Base-by-base conservation (phyloP, 1,140 invertebrate species). In the Hormaphis cornu region DNA sequence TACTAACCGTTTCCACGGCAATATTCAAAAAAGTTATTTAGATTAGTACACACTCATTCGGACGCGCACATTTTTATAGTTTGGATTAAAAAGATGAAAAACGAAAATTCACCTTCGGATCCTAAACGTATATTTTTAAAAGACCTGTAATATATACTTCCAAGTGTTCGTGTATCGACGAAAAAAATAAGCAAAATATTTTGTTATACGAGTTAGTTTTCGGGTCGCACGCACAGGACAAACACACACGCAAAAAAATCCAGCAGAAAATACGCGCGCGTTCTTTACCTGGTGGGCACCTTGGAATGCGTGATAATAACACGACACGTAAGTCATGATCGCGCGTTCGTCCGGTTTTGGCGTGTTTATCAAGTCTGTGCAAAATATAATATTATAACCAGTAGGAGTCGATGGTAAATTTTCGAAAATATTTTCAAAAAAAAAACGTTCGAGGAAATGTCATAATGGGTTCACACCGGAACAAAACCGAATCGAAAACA, bases 231-330 rank as follows among this genome's bases (percentile, higher is more conserved):
- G 42, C 35, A 44, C 24, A 16, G 42, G 24, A 20, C 10, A 63
- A 44, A 63, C 14, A 54, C 14, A 40, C 37, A 14, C 37, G 7
- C 1, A 4, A n/a, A 18, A 30, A 30, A 61, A 9, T 33, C 10
- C 7, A 20, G 24, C 8, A 46, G 14, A 7, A 44, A n/a, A n/a
- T n/a, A n/a, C n/a, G n/a, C 9, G 46, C 58, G 6, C 20, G 8
- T 46, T 78, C 80, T 85, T 83, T 85, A 97, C 93, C 93, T 96
- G 92, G 83, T 95, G 92, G 76, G 92, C 92, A 82, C 93, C 93
- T 84, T 95, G 93, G 89, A 97, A 96, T 80, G 94, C 94, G 83
- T 97, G 94, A 84, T 97, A 97, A 86, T 95, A 97, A 86, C 94
- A 97, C 79, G 93, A 96, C 79, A 97, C 93, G 81, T 97, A 97